A percentile compares a stretch with the other conserved stretches of the same genome.
Evolutionary conservation across 2,113 vertebrate genomes (phyloP).

Genomic region (Atrichornis clamosus): DNA sequence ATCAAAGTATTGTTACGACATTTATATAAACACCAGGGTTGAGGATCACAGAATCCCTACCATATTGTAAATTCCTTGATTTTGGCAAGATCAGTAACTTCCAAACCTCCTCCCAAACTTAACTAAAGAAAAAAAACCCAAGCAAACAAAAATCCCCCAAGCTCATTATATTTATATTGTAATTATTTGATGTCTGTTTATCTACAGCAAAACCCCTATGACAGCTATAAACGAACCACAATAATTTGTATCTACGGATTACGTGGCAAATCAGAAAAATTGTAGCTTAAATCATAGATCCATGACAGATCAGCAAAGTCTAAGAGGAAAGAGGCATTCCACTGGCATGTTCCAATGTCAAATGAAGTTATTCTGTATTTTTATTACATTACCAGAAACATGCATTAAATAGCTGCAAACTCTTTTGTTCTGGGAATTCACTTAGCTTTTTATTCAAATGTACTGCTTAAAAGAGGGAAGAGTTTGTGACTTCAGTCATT

Average conservation of each 20-base stretch:
- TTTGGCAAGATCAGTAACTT: background rate
- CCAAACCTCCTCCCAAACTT: background rate
- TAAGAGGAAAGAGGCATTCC: background rate
- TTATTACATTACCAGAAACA: background rate
- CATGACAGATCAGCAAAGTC: constrained; percentile 29
- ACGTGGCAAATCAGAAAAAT: constrained; percentile 58
- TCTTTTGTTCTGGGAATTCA: background rate
- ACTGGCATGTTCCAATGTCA: background rate
- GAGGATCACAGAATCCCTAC: background rate
- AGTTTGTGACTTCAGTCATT: background rate
- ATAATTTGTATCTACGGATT: constrained; percentile 72
- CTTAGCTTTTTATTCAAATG: background rate
- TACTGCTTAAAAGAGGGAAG: background rate
- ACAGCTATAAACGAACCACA: background rate
- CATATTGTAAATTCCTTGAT: background rate
- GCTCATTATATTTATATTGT: background rate
- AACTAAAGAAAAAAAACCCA: background rate
- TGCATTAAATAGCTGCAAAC: background rate
- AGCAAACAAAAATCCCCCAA: background rate
- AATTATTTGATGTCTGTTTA: constrained; percentile 64
- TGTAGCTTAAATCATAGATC: constrained; percentile 55
- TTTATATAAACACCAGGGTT: background rate
- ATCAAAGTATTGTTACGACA: background rate
- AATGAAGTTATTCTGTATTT: background rate
- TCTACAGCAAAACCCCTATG: background rate